Evolutionary conservation across 64 coral and sea anemone genomes (phyloP).

Genomic region (Exaiptasia diaphana): DNA sequence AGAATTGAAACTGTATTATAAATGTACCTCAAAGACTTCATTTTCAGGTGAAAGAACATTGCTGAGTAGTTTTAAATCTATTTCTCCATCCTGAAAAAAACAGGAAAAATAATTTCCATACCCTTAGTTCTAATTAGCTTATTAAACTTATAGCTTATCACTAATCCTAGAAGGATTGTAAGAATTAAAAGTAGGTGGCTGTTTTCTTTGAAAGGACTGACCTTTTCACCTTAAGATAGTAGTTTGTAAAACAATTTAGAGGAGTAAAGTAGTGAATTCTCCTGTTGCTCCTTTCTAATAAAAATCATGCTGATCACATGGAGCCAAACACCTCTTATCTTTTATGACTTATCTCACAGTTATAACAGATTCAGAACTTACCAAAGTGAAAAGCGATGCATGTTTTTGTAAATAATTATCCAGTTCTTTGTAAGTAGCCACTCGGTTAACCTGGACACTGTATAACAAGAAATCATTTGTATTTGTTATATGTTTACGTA

Average conservation of each 20-base stretch:
- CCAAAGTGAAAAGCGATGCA: constrained; percentile 72
- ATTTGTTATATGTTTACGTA: neutral
- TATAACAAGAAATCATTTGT: neutral
- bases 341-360: too few species aligned
- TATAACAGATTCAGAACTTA: too few species aligned
- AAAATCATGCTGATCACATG: too few species aligned
- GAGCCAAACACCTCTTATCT: too few species aligned
- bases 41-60: constrained; percentile 87
- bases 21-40: constrained; percentile 84
- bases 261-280: too few species aligned
- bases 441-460: constrained; percentile 91
- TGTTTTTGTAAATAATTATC: constrained; percentile 94
- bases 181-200: too few species aligned
- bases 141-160: neutral
- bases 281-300: too few species aligned
- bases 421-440: constrained; percentile 90
- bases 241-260: too few species aligned
- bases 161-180: neutral
- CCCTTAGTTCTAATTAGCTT: too few species aligned
- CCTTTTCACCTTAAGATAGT: too few species aligned
- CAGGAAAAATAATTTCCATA: neutral
- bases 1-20: neutral
- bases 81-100: constrained; percentile 71
- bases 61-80: constrained; percentile 84
- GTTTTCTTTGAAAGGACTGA: too few species aligned